Conservation (phyloP, 2,888 invertebrate species). For the Sphaerophoria rueppellii region DNA sequence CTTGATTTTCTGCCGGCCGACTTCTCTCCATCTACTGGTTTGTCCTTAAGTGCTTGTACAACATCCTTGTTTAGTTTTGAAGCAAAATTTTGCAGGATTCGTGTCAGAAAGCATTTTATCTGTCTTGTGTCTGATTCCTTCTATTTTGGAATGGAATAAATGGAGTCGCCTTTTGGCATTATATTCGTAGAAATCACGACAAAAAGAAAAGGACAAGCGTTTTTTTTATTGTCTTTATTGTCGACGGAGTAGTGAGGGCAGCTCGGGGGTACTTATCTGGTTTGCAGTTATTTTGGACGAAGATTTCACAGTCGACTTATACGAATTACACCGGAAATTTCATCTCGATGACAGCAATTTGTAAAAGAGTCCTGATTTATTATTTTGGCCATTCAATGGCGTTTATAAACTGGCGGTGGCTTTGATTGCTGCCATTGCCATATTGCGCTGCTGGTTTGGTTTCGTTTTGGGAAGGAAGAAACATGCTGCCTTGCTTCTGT, state of each 20-base stretch:
- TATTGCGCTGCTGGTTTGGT: neutral
- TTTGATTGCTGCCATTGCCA: slow-evolving; percentile 6
- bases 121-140: slow-evolving; percentile 7
- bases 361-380: slow-evolving; percentile 75
- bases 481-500: neutral
- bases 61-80: slow-evolving; percentile 26
- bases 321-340: slow-evolving; percentile 74
- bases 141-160: neutral
- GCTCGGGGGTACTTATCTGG: neutral
- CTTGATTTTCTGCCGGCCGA: slow-evolving; percentile 38
- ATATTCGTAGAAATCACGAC: slow-evolving; percentile 22
- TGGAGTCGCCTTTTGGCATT: slow-evolving; percentile 33
- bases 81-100: slow-evolving; percentile 49
- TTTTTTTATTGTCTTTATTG: neutral
- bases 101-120: slow-evolving; percentile 72
- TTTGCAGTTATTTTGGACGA: slow-evolving; percentile 23
- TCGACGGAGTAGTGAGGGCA: too few species aligned
- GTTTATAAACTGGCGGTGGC: slow-evolving; percentile 70
- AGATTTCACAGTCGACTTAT: slow-evolving; percentile 65
- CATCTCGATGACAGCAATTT: slow-evolving; percentile 75
- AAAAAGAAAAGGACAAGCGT: slow-evolving; percentile 19
- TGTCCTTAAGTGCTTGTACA: slow-evolving; percentile 52
- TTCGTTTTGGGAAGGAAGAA: neutral
- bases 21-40: slow-evolving; percentile 26
- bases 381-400: slow-evolving; percentile 72